These are phyloP conservation scores for Lampris incognitus DNA, from an alignment of 2,113 vertebrate genomes.

Conservation along the genomic window DNA sequence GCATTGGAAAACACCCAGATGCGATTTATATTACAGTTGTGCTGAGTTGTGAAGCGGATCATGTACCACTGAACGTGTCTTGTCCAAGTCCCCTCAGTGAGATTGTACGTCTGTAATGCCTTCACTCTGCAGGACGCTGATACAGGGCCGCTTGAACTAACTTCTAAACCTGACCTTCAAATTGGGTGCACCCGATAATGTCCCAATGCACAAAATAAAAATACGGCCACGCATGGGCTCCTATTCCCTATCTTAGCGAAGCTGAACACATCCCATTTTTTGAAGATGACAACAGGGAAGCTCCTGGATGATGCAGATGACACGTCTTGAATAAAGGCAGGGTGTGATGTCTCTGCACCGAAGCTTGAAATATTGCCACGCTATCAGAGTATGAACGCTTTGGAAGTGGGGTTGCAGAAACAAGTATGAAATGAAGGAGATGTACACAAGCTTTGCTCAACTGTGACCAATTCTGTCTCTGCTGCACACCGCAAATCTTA, in stretches of 20 bases:
- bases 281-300: constrained; percentile 59
- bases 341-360: constrained; percentile 55
- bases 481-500: constrained; percentile 24
- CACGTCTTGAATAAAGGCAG: constrained; percentile 46
- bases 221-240: constrained; percentile 2
- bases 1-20: neutral
- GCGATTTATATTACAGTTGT: neutral
- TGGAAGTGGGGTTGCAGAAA: constrained; percentile 69
- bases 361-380: constrained; percentile 50
- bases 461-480: constrained; percentile 25
- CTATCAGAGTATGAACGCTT: constrained; percentile 54
- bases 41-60: neutral
- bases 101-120: neutral
- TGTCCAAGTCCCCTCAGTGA: neutral
- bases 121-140: neutral
- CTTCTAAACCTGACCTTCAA: neutral
- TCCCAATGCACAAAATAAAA: constrained; percentile 35
- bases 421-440: constrained; percentile 47
- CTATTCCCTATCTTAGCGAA: constrained; percentile 46
- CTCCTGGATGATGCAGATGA: constrained; percentile 63
- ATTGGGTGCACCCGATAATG: constrained; percentile 18
- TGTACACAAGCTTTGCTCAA: constrained; percentile 31
- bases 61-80: neutral
- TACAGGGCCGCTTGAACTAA: constrained; percentile 17
- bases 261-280: constrained; percentile 58